Evolutionary conservation across 2,113 vertebrate genomes (phyloP), one percentile per base, ranked within the genome.

Genomic region (Heterotis niloticus): DNA sequence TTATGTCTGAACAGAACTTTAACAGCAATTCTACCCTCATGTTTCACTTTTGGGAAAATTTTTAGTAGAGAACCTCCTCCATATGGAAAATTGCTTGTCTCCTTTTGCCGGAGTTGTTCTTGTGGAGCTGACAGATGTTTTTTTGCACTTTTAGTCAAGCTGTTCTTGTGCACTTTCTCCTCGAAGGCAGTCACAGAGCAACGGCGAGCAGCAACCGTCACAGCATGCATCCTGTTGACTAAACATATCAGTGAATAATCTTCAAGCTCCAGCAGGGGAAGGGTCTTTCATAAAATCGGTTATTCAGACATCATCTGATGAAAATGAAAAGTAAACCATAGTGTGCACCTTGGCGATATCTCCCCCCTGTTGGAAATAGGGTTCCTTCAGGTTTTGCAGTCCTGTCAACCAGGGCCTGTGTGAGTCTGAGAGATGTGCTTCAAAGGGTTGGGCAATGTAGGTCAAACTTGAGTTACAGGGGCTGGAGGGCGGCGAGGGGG

Each of bases 401-500:
- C 54, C 54, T 29, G 71, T 57, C 71, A 74, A 54, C 52, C 24
- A 26, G 24, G 54, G 12, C 71, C 17, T 26, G 71, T n/a, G 17
- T n/a, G 71, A 23, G n/a, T 3, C 54, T 44, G 7, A 29, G 71
- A 74, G 52, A 74, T 24, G 54, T 1, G 54, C 23, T 24, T 74
- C 24, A 59, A 74, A 74, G 71, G 17, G 54, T 54, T 54, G 13
- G 54, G 52, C 16, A 20, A 74, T 74, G 71, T 54, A 74, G 71
- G 71, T 74, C 71, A 74, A 52, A 24, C 71, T 59, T 51, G 23
- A 73, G n/a, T n/a, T n/a, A n/a, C n/a, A n/a, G 51, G 52, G n/a
- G 14, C n/a, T 52, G 26, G 54, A 23, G 54, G 71, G 71, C 13
- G 52, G 71, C 0, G 29, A 17, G 71, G 24, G 54, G 54, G 54